Conservation (phyloP, 2,888 invertebrate species). For the Arctia plantaginis region DNA sequence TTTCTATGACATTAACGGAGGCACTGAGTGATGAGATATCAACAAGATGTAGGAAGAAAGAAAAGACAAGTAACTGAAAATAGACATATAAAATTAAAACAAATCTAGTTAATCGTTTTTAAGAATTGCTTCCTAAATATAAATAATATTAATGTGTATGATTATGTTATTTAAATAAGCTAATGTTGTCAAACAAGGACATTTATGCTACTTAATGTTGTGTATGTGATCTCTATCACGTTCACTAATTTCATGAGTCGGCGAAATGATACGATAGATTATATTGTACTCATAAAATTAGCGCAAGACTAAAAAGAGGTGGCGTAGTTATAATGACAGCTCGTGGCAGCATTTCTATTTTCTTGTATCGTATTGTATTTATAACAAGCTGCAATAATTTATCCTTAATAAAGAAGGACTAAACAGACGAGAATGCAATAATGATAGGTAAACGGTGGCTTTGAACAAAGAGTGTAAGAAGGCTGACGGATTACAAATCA, state of each 20-base stretch:
- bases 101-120: background rate
- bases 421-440: background rate
- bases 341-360: background rate
- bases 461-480: background rate
- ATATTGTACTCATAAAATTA: constrained; percentile 32
- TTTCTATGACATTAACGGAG: background rate
- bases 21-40: background rate
- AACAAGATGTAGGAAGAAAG: background rate
- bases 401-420: background rate
- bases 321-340: background rate
- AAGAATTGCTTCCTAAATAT: background rate
- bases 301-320: constrained; percentile 4
- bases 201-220: constrained; percentile 31
- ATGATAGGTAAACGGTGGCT: background rate
- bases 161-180: constrained; percentile 3
- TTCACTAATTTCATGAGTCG: constrained; percentile 58
- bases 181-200: constrained; percentile 17
- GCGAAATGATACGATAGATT: constrained; percentile 59
- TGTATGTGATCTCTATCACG: constrained; percentile 74
- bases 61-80: background rate
- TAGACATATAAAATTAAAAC: background rate
- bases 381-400: background rate
- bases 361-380: background rate
- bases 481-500: background rate
- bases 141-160: background rate